Percentiles rank a stretch among this genome's conserved stretches.
Conservation (phyloP, 2,888 invertebrate species). For the Agapostemon virescens region DNA sequence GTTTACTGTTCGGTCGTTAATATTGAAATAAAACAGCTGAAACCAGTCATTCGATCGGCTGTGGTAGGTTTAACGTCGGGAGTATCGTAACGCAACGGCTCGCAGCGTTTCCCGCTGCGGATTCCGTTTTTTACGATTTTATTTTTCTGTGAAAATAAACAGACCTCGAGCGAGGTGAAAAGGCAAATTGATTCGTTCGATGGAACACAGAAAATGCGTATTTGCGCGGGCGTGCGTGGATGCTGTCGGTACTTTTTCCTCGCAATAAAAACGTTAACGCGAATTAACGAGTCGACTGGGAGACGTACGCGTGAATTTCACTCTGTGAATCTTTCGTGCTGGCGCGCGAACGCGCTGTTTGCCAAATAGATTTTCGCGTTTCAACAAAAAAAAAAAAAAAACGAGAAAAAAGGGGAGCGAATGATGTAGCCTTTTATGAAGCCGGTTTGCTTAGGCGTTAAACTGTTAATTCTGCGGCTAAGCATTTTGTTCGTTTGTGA, state of each 20-base stretch:
- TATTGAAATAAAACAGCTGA: too few relatives aligned
- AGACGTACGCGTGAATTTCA: conserved; percentile 33
- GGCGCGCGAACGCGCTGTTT: background rate
- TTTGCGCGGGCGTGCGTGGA: conserved; percentile 16
- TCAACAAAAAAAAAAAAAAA: background rate
- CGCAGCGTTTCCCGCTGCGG: background rate
- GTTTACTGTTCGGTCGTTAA: too few relatives aligned
- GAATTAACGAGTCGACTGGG: conserved; percentile 32
- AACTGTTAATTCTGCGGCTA: too few relatives aligned
- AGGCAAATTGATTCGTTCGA: conserved; percentile 45
- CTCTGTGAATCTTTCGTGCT: conserved; percentile 8
- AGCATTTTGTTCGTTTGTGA: too few relatives aligned
- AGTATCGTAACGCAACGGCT: conserved; percentile 16
- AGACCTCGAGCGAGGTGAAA: conserved; percentile 37
- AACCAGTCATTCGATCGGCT: too few relatives aligned
- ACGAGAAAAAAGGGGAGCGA: background rate
- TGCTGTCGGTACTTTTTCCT: conserved; percentile 25
- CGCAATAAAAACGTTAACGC: conserved; percentile 57
- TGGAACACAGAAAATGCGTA: conserved; percentile 16
- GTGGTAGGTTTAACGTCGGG: too few relatives aligned
- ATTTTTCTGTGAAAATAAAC: conserved; percentile 36
- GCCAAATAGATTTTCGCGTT: background rate
- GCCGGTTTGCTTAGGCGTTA: too few relatives aligned
- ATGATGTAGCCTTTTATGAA: background rate
- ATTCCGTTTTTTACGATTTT: conserved; percentile 32